Evolutionary conservation across 2,797 vertebrate species (phyloP).

Genomic region (Hapalemur alaotrensis): DNA sequence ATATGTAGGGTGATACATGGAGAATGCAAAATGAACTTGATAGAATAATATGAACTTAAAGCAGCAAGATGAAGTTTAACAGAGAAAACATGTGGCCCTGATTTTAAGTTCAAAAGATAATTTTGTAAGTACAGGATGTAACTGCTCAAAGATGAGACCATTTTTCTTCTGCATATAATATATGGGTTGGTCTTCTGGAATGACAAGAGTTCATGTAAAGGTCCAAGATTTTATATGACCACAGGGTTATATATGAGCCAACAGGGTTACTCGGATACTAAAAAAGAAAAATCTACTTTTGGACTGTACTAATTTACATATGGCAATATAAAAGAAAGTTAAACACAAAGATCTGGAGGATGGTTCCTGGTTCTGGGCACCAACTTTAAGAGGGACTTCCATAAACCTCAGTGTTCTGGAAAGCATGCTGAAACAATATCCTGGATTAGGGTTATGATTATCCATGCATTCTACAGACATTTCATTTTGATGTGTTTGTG

Average conservation of each 20-base stretch:
- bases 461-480: background rate
- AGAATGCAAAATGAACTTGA: constrained; percentile 8
- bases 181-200: constrained; percentile 68
- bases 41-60: constrained; percentile 38
- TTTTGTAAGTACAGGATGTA: constrained; percentile 70
- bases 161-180: constrained; percentile 66
- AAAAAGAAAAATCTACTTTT: constrained; percentile 63
- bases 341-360: constrained; percentile 28
- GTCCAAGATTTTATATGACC: constrained; percentile 65
- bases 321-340: constrained; percentile 56
- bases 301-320: constrained; percentile 56
- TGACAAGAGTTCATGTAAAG: constrained; percentile 63
- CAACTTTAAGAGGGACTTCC: background rate
- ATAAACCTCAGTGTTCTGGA: background rate
- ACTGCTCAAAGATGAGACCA: constrained; percentile 64
- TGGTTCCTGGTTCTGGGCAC: background rate
- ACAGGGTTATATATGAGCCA: constrained; percentile 62
- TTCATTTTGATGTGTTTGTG: background rate
- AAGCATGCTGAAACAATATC: constrained; percentile 29
- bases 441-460: background rate
- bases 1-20: background rate
- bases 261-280: constrained; percentile 27
- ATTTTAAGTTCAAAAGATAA: constrained; percentile 71
- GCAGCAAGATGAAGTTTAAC: constrained; percentile 44
- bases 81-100: constrained; percentile 64